phyloP scores from a whole-genome alignment of 2,797 vertebrate genomes.

The Trichosurus vulpecula region DNA sequence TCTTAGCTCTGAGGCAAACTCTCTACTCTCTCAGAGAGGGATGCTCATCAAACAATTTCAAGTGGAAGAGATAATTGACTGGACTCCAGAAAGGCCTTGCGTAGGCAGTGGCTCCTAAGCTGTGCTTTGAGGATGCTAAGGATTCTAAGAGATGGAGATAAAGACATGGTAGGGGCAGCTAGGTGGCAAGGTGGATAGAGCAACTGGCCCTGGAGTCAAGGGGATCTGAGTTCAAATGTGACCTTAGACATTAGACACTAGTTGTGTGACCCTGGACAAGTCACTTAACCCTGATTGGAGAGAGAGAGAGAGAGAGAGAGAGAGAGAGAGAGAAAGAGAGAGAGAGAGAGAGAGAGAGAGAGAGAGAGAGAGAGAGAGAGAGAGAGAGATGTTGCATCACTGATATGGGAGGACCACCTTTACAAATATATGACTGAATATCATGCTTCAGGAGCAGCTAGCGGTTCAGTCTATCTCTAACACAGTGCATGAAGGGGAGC shows the following conservation, averaged over 20 bases:
- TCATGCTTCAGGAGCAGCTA: background rate
- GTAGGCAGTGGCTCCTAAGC: background rate
- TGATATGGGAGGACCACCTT: background rate
- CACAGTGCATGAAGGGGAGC: background rate
- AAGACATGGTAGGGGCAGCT: background rate
- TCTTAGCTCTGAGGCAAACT: background rate
- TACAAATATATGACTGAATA: too few species aligned
- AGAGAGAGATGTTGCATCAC: background rate
- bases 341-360: too few species aligned
- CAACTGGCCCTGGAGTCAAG: background rate
- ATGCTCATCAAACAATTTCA: background rate
- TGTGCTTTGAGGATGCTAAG: background rate
- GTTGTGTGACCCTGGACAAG: background rate
- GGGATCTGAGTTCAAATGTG: background rate
- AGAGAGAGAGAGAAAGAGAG: too few species aligned
- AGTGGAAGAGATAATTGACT: background rate
- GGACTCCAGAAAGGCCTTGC: background rate
- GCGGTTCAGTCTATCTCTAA: background rate
- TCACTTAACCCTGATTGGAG: too few species aligned
- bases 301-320: too few species aligned
- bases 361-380: too few species aligned
- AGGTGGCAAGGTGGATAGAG: background rate
- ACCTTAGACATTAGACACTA: too few species aligned
- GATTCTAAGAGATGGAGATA: background rate
- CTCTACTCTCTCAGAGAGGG: background rate